Percentiles rank a stretch among this genome's conserved stretches.
These are phyloP conservation scores for Andrena marginata DNA, from an alignment of 2,888 invertebrate species.

Conservation along the genomic window DNA sequence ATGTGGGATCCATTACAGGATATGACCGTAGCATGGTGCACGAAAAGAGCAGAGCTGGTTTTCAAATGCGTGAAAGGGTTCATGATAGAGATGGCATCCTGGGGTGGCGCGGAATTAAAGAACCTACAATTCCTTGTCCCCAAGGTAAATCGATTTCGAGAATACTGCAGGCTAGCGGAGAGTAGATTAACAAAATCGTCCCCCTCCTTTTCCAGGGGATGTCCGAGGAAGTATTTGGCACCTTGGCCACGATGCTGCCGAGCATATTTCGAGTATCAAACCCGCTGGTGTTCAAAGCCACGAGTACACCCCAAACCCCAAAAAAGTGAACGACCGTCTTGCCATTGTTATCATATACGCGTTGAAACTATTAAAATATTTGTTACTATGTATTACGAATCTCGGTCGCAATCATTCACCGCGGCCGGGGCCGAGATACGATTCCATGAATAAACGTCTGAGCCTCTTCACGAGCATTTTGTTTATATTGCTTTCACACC, in stretches of 20 bases:
- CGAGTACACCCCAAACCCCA: conserved; percentile 83
- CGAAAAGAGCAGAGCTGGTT: conserved; percentile 97
- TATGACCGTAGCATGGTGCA: conserved; percentile 98
- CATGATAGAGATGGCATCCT: conserved; percentile 98
- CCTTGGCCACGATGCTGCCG: conserved; percentile 95
- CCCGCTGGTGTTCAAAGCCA: conserved; percentile 92
- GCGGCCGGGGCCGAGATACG: conserved; percentile 44
- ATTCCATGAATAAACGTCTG: conserved; percentile 65
- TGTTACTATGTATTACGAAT: conserved; percentile 60
- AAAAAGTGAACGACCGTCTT: conserved; percentile 78
- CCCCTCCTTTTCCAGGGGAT: conserved; percentile 87
- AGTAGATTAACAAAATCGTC: neutral
- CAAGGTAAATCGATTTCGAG: conserved; percentile 86
- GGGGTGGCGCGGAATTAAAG: conserved; percentile 95
- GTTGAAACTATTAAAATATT: conserved; percentile 57
- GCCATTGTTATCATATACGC: conserved; percentile 49
- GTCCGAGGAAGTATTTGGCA: conserved; percentile 93
- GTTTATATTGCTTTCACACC: conserved; percentile 63
- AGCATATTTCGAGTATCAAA: conserved; percentile 97
- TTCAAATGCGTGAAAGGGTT: conserved; percentile 99
- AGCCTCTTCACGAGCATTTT: conserved; percentile 53
- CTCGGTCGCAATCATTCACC: conserved; percentile 41
- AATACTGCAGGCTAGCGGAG: neutral
- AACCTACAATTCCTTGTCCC: conserved; percentile 95
- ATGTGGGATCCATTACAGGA: conserved; percentile 87